Evolutionary conservation across 2,888 invertebrate species (phyloP).

Genomic region (Mesorhabditis belari): DNA sequence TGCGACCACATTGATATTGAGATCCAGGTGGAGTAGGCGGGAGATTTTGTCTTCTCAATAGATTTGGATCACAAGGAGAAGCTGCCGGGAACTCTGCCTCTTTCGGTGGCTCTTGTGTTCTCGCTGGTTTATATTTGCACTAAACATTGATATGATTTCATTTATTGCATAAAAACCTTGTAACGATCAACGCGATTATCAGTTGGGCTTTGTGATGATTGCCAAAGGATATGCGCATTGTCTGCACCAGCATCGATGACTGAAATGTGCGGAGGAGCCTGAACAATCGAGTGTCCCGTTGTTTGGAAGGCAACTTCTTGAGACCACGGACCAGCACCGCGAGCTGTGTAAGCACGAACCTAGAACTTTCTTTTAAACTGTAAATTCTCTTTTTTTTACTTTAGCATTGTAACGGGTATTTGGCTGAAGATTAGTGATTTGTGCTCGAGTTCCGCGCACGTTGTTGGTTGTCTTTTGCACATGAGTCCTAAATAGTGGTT

Average conservation of each 20-base stretch:
- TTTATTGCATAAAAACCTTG: no score
- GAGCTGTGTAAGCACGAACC: constrained; percentile 49
- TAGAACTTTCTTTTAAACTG: background rate
- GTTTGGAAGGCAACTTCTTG: constrained; percentile 46
- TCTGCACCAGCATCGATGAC: constrained; percentile 45
- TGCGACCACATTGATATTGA: constrained; percentile 46
- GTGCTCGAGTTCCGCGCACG: constrained; percentile 42
- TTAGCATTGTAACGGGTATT: constrained; percentile 47
- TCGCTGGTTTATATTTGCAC: constrained; percentile 42
- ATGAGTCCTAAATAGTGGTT: no score
- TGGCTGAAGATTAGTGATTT: constrained; percentile 45
- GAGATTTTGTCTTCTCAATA: constrained; percentile 43
- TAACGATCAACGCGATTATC: constrained; percentile 50
- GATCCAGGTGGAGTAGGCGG: constrained; percentile 46
- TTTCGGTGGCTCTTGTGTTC: constrained; percentile 16
- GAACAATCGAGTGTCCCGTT: constrained; percentile 5
- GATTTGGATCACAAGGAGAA: constrained; percentile 41
- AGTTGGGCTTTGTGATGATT: constrained; percentile 38
- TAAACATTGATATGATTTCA: no score
- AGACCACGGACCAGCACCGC: constrained; percentile 52
- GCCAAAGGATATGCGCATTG: constrained; percentile 51
- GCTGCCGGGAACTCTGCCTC: constrained; percentile 46
- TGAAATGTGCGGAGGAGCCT: constrained; percentile 20
- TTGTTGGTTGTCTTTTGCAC: constrained; percentile 41
- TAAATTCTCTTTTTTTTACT: constrained; percentile 1